Conservation (phyloP, 1,140 invertebrate species). For the Panonychus citri region DNA sequence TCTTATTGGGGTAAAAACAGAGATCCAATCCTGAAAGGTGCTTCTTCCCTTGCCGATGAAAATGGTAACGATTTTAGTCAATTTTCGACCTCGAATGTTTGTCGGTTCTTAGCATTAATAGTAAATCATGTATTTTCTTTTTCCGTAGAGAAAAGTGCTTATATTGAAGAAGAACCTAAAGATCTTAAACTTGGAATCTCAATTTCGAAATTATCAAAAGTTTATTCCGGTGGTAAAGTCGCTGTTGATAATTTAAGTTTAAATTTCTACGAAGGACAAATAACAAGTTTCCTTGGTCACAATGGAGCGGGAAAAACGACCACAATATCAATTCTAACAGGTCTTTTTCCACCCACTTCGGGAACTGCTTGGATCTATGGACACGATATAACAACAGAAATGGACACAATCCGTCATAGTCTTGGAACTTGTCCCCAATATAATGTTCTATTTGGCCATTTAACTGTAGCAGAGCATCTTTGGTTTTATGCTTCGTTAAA, state of each 20-base stretch:
- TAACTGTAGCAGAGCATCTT: conserved; percentile 8
- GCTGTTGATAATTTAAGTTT: conserved; percentile 32
- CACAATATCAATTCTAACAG: conserved; percentile 53
- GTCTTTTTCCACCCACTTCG: conserved; percentile 39
- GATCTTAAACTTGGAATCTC: conserved; percentile 27
- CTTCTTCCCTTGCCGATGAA: no score
- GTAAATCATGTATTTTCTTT: not conserved
- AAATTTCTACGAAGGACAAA: conserved; percentile 35
- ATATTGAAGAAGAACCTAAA: conserved; percentile 28
- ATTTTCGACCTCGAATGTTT: not conserved
- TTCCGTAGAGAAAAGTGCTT: conserved; percentile 8
- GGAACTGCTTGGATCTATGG: conserved; percentile 45
- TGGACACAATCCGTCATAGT: conserved; percentile 33
- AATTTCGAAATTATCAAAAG: conserved; percentile 30
- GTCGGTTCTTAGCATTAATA: no score
- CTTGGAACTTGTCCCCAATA: conserved; percentile 70
- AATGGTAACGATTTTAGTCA: not conserved
- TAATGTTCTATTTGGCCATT: conserved; percentile 3
- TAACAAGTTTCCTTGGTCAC: conserved; percentile 36
- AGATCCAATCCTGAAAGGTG: not conserved
- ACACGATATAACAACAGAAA: conserved; percentile 33
- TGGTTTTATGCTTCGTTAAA: conserved; percentile 4
- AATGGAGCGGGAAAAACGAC: conserved; percentile 40
- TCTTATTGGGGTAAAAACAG: conserved; percentile 28
- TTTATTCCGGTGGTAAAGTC: conserved; percentile 28